Evolutionary conservation across 2,797 vertebrate genomes (phyloP), one percentile per base, ranked within the genome.

Genomic region (Acridotheres tristis): DNA sequence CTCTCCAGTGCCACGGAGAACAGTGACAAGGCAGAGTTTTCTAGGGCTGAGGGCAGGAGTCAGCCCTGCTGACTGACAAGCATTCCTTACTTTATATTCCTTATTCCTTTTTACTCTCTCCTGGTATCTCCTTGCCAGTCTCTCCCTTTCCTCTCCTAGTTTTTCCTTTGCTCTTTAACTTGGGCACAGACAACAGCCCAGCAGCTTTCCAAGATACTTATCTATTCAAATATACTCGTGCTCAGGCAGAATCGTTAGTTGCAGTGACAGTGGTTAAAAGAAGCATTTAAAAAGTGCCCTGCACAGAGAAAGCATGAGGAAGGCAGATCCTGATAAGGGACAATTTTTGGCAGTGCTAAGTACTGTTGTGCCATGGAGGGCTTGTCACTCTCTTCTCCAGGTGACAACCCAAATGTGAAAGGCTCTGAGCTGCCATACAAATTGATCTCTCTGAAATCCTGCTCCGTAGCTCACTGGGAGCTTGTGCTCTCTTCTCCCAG

Each of bases 221-320:
- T 89, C 95, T 96, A 97, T 95, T 96, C 81, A 96, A 95, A 96
- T 85, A 92, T n/a, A 93, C 34, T 66, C 45, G 67, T 72, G 95
- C 74, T 92, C 18, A 77, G 93, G 61, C 84, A 93, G 89, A 94
- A 83, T 85, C 86, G 78, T 89, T 89, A 94, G 84, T 30, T 63
- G 88, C 81, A 90, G 66, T 89, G 91, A 95, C 87, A 90, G 85
- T 54, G 61, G 76, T 88, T 95, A 95, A 93, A 90, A 92, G 88
- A 40, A 87, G 47, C 72, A 69, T 93, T 95, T 88, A 47, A 68
- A 42, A 94, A 89, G 61, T 30, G 58, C 75, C 63, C 62, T 89
- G 91, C 43, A 65, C 23, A 43, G 80, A 85, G 47, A 68, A 71
- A 85, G 66, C 40, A 38, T 1, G 16, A 47, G 27, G 34, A 95